Conservation (phyloP, 2,797 vertebrate genomes). For the Gymnothorax reevesii region DNA sequence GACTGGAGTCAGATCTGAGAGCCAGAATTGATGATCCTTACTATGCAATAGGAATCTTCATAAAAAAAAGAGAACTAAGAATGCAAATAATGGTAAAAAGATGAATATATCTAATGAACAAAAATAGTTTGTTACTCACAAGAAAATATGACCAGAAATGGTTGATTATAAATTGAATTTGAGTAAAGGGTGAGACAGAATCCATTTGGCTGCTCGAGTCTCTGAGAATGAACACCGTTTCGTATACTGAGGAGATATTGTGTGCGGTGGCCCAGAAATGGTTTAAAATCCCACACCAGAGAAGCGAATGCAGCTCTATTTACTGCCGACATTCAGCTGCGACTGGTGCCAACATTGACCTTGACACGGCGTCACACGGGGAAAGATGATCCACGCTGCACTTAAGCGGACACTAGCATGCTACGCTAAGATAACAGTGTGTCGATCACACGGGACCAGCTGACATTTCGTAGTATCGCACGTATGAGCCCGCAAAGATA, state of each 20-base stretch:
- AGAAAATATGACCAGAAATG: constrained; percentile 22
- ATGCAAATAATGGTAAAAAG: neutral
- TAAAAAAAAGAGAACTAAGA: neutral
- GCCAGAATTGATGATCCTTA: no score
- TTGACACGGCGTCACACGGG: neutral
- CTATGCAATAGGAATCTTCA: no score
- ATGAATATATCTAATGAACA: neutral
- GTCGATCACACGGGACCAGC: neutral
- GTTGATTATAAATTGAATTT: constrained; percentile 25
- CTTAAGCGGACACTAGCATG: neutral
- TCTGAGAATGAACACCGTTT: neutral
- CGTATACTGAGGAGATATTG: neutral
- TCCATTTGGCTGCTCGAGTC: neutral
- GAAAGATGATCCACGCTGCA: neutral
- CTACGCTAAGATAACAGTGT: neutral
- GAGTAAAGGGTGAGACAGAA: neutral
- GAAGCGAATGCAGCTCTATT: neutral
- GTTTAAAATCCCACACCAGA: neutral
- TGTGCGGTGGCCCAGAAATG: neutral
- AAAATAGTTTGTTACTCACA: neutral
- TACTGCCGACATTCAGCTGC: neutral
- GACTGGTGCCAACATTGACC: neutral
- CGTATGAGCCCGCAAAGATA: neutral
- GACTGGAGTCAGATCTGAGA: no score
- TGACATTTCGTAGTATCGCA: neutral